Conservation (phyloP, 37 sponge, comb jelly and placozoan genomes). For the Lycopodina hypogea region DNA sequence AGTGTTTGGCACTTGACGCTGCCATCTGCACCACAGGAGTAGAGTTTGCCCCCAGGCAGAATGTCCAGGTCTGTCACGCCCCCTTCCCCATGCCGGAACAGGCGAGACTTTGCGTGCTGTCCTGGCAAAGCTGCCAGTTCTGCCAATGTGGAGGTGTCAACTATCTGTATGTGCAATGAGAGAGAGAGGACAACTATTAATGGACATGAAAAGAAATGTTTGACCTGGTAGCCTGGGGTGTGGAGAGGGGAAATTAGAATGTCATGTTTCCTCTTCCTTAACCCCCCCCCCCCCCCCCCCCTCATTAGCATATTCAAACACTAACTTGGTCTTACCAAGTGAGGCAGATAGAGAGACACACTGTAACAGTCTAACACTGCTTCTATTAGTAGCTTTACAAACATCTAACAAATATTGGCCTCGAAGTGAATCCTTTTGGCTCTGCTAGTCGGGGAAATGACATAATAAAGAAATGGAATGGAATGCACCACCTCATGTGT, state of each 20-base stretch:
- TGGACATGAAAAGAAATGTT: not conserved
- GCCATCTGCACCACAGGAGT: constrained; percentile 79
- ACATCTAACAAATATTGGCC: no score
- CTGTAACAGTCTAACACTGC: no score
- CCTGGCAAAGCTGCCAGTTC: constrained; percentile 46
- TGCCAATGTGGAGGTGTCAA: constrained; percentile 49
- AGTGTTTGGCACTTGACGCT: constrained; percentile 41
- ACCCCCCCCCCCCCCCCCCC: no score
- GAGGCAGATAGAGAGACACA: no score
- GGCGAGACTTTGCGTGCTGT: constrained; percentile 44
- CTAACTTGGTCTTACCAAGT: no score
- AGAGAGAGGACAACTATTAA: not conserved
- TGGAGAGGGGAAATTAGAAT: not conserved
- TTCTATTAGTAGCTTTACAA: no score
- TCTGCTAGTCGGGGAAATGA: no score
- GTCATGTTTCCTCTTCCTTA: not conserved
- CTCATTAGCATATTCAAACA: no score
- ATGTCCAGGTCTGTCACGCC: constrained; percentile 61
- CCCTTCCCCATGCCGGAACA: constrained; percentile 62
- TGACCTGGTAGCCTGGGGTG: not conserved
- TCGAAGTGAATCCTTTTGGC: no score
- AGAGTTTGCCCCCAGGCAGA: constrained; percentile 47
- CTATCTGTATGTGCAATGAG: constrained; percentile 32
- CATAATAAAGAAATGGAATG: no score
- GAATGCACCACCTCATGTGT: no score